Conservation (phyloP, 2,113 vertebrate species). For the Mesocricetus auratus region DNA sequence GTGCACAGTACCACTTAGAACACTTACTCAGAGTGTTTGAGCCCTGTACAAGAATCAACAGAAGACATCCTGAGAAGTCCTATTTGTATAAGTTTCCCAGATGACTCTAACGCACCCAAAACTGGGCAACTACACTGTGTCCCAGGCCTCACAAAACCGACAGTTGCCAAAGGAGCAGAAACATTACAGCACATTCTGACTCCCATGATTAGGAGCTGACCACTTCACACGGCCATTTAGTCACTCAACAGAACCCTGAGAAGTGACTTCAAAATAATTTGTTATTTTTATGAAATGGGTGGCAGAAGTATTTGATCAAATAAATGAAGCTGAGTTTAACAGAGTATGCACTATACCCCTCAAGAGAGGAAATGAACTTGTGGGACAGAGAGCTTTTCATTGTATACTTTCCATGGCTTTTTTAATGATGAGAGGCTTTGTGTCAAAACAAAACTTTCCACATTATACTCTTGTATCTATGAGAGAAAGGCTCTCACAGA, state of each 20-base stretch:
- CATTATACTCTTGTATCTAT: background rate
- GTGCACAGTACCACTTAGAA: no score
- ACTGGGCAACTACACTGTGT: background rate
- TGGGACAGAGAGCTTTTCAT: background rate
- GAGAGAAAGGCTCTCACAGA: background rate
- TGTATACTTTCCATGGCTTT: background rate
- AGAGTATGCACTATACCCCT: background rate
- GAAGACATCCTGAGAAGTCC: background rate
- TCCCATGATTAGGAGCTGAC: background rate
- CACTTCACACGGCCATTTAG: background rate
- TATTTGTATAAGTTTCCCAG: background rate
- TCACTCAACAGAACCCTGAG: background rate
- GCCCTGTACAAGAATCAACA: background rate
- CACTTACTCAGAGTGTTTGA: background rate
- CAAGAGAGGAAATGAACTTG: background rate
- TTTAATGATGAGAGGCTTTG: background rate
- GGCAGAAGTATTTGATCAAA: background rate
- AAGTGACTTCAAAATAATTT: background rate
- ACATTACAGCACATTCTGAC: background rate
- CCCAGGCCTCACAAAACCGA: background rate
- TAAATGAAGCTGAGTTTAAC: background rate
- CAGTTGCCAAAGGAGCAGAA: background rate
- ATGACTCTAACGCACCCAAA: background rate
- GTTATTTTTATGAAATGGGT: background rate
- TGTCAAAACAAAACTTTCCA: background rate